These are phyloP conservation scores for Hypselothyrea guttata DNA, from an alignment of 2,888 invertebrate genomes.

Conservation along the genomic window DNA sequence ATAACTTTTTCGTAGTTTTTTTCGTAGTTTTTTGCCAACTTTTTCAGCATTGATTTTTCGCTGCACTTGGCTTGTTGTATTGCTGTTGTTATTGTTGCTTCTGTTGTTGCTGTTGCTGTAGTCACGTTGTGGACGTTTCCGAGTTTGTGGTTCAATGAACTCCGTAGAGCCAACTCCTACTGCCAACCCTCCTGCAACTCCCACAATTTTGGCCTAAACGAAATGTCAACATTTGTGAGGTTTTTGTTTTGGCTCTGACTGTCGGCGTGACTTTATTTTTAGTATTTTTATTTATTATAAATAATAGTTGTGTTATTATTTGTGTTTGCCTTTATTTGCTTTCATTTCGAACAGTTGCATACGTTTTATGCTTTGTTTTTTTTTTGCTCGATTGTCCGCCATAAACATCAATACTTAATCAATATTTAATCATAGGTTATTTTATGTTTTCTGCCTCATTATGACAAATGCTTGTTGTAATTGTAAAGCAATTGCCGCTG, in stretches of 20 bases:
- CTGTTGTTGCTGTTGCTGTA: conserved; percentile 6
- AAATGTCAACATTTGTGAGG: conserved; percentile 12
- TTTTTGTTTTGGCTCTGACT: conserved; percentile 14
- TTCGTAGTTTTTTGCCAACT: conserved; percentile 19
- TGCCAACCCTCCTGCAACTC: conserved; percentile 1
- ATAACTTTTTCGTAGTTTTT: conserved; percentile 35
- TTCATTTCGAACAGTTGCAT: conserved; percentile 51
- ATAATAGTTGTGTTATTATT: conserved; percentile 12
- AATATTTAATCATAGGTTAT: conserved; percentile 64
- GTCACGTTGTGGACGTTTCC: conserved; percentile 41
- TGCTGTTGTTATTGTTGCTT: too few species aligned
- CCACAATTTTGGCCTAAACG: conserved; percentile 5
- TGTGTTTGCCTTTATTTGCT: conserved; percentile 29
- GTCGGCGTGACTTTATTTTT: too few species aligned
- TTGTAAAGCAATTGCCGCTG: conserved; percentile 30
- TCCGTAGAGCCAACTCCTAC: conserved; percentile 33
- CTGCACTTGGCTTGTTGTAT: conserved; percentile 30
- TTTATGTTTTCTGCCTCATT: conserved; percentile 46
- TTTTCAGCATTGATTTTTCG: conserved; percentile 51
- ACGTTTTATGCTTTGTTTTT: conserved; percentile 27
- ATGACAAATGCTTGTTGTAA: conserved; percentile 41
- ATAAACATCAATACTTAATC: conserved; percentile 45
- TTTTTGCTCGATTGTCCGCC: conserved; percentile 33
- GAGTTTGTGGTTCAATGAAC: conserved; percentile 20
- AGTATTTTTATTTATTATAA: conserved; percentile 16